Evolutionary conservation across 2,888 invertebrate species (phyloP), one percentile per base, ranked within the genome.

Genomic region (Eilema depressum): DNA sequence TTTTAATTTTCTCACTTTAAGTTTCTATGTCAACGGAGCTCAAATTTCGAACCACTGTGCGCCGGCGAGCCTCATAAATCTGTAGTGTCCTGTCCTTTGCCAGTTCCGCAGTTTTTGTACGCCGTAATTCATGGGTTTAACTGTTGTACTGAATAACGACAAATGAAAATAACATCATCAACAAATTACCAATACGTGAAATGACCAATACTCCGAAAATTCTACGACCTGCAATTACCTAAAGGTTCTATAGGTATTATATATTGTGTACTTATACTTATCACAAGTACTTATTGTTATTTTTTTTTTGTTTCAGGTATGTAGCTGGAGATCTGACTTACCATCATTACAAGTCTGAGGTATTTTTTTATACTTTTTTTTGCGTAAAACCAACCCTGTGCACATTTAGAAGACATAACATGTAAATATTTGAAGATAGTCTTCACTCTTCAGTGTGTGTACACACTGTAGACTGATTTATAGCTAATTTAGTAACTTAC

Each of bases 261-360:
- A 28, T 28, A 28, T 28, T 28, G 5, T n/a, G n/a, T 25, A 57
- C 5, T 57, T 12, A 20, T 53, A 64, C 14, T n/a, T 20, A 8
- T n/a, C 25, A 61, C 25, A 41, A 33, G 26, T 59, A 47, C 11
- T 41, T 12, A 33, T 33, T 5, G 3, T 37, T 14, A 37, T 11
- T 23, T 56, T 68, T 70, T 63, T 47, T 11, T 84, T 83, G 80
- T 84, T 84, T 65, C 85, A 84, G 84, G 84, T 84, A 84, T 25
- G 73, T 70, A n/a, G 5, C 14, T 17, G 26, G 28, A 59, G 8
- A 14, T 59, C 26, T 26, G 2, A 17, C 20, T n/a, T n/a, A n/a
- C n/a, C n/a, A 17, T 23, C 23, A 12, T 37, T 5, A 64, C 14
- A 23, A 28, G 14, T 7, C 1, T 14, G 7, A 28, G 59, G 26